These are phyloP conservation scores for Lasioglossum marginatum DNA, from an alignment of 2,888 invertebrate genomes.

Conservation along the genomic window DNA sequence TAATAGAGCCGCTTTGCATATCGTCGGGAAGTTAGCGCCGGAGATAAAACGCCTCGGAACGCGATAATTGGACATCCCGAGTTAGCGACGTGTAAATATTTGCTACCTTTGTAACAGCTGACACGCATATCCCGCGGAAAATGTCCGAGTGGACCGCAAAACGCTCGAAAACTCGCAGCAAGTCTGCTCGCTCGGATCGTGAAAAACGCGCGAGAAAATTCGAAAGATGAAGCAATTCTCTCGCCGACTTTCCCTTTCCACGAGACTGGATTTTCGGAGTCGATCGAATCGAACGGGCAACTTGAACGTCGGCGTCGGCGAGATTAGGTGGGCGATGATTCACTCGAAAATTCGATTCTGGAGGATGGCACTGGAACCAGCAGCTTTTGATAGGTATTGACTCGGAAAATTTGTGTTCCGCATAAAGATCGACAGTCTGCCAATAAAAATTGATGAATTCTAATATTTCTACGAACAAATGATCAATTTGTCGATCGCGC, in stretches of 20 bases:
- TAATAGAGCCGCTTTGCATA: slow-evolving; percentile 67
- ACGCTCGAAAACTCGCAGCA: not conserved
- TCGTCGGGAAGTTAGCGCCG: slow-evolving; percentile 61
- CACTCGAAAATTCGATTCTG: not conserved
- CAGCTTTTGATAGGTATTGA: not conserved
- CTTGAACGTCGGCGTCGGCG: not conserved
- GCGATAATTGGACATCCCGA: slow-evolving; percentile 76
- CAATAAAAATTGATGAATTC: not conserved
- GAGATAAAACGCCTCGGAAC: slow-evolving; percentile 74
- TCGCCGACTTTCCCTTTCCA: not conserved
- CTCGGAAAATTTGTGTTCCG: too few species aligned
- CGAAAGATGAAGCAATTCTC: slow-evolving; percentile 9
- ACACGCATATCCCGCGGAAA: slow-evolving; percentile 49
- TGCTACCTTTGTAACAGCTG: slow-evolving; percentile 66
- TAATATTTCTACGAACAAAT: not conserved
- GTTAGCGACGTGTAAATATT: slow-evolving; percentile 67
- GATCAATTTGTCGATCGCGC: not conserved
- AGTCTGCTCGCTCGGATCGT: not conserved
- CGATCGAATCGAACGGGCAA: too few species aligned
- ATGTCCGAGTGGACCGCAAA: slow-evolving; percentile 21
- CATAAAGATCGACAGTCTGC: too few species aligned
- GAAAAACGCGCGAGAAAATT: slow-evolving; percentile 16
- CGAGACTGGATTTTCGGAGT: not conserved
- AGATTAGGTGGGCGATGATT: not conserved
- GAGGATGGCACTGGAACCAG: not conserved